Percentiles rank a stretch among this genome's conserved stretches.
Conservation (phyloP, 2,797 vertebrate species). For the Centroberyx gerrardi region DNA sequence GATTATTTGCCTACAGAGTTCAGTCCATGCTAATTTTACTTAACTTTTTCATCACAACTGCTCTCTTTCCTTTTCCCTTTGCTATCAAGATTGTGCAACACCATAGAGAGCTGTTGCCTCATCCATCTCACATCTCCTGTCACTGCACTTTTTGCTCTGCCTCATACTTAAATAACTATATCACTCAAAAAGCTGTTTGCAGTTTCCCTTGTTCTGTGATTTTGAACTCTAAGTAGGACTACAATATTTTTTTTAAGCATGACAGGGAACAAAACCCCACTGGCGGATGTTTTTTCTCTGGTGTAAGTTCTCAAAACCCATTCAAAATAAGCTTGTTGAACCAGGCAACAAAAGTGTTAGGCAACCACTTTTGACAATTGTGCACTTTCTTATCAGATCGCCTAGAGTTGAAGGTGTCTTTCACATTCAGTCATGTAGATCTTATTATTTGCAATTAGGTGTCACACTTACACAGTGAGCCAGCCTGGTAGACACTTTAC, state of each 20-base stretch:
- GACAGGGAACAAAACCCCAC: too few relatives aligned
- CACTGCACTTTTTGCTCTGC: background rate
- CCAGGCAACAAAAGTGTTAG: background rate
- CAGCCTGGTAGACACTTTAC: background rate
- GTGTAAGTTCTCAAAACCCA: too few relatives aligned
- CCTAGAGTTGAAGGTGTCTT: background rate
- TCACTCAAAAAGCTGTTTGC: too few relatives aligned
- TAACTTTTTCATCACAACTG: background rate
- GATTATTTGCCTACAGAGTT: too few relatives aligned
- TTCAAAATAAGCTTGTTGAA: too few relatives aligned
- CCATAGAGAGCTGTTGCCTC: background rate
- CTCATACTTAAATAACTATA: background rate
- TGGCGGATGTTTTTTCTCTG: too few relatives aligned
- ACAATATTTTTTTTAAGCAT: too few relatives aligned
- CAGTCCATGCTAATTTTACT: too few relatives aligned
- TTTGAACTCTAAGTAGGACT: too few relatives aligned
- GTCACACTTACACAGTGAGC: background rate
- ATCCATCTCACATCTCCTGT: too few relatives aligned
- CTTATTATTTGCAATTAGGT: slow-evolving; percentile 7
- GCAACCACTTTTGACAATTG: background rate
- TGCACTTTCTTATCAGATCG: too few relatives aligned
- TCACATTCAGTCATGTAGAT: background rate
- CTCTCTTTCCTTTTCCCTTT: background rate
- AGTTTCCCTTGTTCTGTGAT: too few relatives aligned
- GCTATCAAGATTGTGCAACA: background rate